Percentiles rank a stretch among this genome's conserved stretches.
phyloP scores from a whole-genome alignment of 2,797 vertebrate genomes.

The Neostethus bicornis region DNA sequence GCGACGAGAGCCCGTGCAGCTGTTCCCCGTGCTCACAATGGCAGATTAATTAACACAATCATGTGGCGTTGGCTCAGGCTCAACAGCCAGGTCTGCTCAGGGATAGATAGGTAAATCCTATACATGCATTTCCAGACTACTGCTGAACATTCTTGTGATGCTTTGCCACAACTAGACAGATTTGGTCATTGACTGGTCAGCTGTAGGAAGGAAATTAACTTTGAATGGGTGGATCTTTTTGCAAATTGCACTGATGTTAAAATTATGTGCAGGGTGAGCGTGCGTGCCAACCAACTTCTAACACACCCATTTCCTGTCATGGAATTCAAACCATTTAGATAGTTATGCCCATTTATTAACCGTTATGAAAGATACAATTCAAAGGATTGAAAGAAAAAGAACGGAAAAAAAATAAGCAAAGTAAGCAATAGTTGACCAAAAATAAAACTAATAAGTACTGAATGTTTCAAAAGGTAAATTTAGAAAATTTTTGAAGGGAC shows the following conservation, averaged over 20 bases:
- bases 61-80: constrained; percentile 97
- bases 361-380: too few relatives aligned
- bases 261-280: constrained; percentile 26
- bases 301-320: neutral
- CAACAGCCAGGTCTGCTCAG: constrained; percentile 97
- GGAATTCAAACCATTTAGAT: neutral
- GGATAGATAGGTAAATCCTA: constrained; percentile 99
- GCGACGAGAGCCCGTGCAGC: constrained; percentile 96
- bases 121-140: constrained; percentile 91
- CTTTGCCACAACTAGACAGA: constrained; percentile 86
- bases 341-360: too few relatives aligned
- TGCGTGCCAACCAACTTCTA: neutral
- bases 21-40: constrained; percentile 98
- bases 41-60: constrained; percentile 99
- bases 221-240: constrained; percentile 59
- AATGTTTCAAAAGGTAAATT: too few relatives aligned
- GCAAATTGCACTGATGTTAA: constrained; percentile 83
- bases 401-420: too few relatives aligned
- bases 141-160: constrained; percentile 87
- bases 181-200: constrained; percentile 89
- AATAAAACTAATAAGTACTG: too few relatives aligned
- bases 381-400: too few relatives aligned
- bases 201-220: constrained; percentile 68
- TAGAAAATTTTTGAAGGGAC: too few relatives aligned
- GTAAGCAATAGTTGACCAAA: too few relatives aligned